Base-by-base conservation (phyloP, 2,888 invertebrate species). In the Saturnia pavonia region DNA sequence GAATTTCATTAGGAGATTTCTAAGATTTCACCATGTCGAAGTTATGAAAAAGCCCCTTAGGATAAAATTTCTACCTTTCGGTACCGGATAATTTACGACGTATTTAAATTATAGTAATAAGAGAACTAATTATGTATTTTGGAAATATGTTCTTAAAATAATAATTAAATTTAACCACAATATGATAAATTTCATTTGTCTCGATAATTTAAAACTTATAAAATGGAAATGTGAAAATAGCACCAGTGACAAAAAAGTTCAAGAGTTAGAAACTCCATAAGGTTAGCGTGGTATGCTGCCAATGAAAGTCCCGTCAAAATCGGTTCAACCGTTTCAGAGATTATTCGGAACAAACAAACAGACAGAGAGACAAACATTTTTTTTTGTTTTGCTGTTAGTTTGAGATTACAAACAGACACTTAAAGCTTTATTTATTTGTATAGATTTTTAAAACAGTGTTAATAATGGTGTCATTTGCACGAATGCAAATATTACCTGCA, bases 1-100 rank as follows among this genome's bases (percentile, higher is more conserved):
- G 89, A 88, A 89, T 89, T 89, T 88, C 86, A 88, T 89, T 88
- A 87, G 77, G 81, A 82, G 82, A 86, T 86, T 85, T 86, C 80
- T 77, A 81, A 82, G 73, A 75, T 71, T 72, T 77, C 71, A 74
- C 76, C 77, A 78, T 79, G 81, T 82, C 77, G 80, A 80, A 74
- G 80, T 76, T 73, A 74, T 75, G 75, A 77, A 81, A 77, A 76
- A 76, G 71, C 76, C 76, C 40, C 70, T 76, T 77, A 70, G 71
- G 75, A 73, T 71, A 66, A 48, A n/a, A 60, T 60, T 60, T 60
- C 67, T 73, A 54, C 70, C 73, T 68, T 71, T 76, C 71, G 72
- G 70, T 74, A 42, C 54, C 25, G 22, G 60, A 74, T 71, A 73
- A 73, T 65, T 65, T 65, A 65, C n/a, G 65, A 65, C 60, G 25